phyloP scores from a whole-genome alignment of 1,140 invertebrate genomes.

The Lamellibrachia luymesi region DNA sequence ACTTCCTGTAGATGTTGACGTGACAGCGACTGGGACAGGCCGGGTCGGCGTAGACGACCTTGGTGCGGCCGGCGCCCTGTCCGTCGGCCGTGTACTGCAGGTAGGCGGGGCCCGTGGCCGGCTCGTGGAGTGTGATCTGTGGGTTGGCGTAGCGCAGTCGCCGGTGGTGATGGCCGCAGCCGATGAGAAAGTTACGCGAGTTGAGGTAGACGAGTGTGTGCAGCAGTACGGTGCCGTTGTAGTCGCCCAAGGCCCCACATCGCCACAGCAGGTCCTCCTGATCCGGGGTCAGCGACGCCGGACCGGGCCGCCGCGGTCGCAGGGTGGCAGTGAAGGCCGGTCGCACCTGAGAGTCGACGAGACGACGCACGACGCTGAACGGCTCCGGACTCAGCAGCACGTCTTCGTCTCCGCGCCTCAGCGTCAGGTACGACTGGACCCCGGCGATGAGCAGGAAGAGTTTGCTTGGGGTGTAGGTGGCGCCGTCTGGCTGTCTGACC shows the following conservation, averaged over 20 bases:
- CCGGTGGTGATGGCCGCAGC: neutral
- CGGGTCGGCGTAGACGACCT: neutral
- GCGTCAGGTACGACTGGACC: neutral
- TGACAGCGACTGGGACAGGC: neutral
- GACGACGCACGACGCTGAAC: neutral
- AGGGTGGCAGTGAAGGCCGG: neutral
- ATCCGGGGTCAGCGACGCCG: neutral
- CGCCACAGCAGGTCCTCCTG: neutral
- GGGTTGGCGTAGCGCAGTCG: neutral
- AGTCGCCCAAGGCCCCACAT: neutral
- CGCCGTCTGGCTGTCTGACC: neutral
- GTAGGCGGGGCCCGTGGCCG: neutral
- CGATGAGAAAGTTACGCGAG: neutral
- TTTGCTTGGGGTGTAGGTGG: neutral
- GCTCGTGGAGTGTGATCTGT: neutral
- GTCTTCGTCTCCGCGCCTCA: neutral
- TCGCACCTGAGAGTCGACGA: neutral
- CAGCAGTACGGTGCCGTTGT: neutral
- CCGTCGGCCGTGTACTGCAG: neutral
- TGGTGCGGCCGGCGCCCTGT: neutral
- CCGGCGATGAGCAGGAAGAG: neutral
- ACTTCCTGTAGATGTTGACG: neutral
- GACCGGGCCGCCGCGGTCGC: neutral
- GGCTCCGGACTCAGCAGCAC: neutral
- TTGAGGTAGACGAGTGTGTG: neutral